Conservation (phyloP, 2,113 vertebrate species). For the Suricata suricatta region DNA sequence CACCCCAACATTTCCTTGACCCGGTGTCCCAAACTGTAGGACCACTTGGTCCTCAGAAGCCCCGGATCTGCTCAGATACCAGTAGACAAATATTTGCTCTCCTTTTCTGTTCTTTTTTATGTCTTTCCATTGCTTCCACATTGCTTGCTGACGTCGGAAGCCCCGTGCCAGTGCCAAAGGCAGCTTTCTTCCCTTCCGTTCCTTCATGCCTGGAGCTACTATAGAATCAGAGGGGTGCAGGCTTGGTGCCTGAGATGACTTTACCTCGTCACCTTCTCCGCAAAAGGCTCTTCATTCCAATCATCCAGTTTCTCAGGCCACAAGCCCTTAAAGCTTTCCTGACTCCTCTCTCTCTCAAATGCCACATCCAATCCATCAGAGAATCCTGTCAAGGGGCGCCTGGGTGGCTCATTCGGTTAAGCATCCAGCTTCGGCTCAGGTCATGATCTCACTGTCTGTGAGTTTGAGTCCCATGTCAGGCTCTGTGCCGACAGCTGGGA, state of each 20-base stretch:
- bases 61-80: constrained; percentile 3
- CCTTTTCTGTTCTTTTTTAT: neutral
- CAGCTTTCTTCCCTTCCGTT: neutral
- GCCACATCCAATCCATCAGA: neutral
- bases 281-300: neutral
- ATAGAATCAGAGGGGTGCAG: neutral
- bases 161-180: neutral
- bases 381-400: neutral
- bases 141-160: neutral
- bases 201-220: neutral
- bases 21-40: neutral
- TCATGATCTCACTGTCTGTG: too few species aligned
- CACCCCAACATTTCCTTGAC: neutral
- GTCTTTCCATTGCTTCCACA: neutral
- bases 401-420: too few species aligned
- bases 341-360: neutral
- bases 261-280: neutral
- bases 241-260: neutral
- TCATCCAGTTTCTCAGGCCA: neutral
- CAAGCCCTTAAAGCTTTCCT: neutral
- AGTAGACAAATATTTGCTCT: constrained; percentile 40
- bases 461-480: too few species aligned
- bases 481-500: too few species aligned
- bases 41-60: neutral
- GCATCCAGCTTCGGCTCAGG: too few species aligned